A percentile compares a stretch with the other conserved stretches of the same genome.
These are phyloP conservation scores for Myrmecobius fasciatus DNA, from an alignment of 2,113 vertebrate species.

Conservation along the genomic window DNA sequence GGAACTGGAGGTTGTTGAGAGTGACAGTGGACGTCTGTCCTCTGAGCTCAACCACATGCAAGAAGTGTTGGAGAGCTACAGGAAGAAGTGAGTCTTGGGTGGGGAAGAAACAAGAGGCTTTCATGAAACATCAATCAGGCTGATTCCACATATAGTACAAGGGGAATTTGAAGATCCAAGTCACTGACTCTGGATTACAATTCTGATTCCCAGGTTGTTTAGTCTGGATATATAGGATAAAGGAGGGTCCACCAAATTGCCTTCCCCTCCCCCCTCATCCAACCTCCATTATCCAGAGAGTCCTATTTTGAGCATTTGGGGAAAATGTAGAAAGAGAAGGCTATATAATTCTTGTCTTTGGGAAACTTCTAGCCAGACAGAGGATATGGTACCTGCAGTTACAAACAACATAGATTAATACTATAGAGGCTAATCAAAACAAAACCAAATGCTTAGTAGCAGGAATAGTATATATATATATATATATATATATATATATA, in stretches of 20 bases:
- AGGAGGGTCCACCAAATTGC: not conserved
- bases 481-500: too few species aligned
- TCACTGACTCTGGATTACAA: not conserved
- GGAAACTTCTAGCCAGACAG: not conserved
- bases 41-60: constrained; percentile 92
- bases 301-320: not conserved
- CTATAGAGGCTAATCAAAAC: not conserved
- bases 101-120: not conserved
- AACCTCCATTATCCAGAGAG: not conserved
- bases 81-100: constrained; percentile 87
- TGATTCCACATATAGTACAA: too few species aligned
- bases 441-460: not conserved
- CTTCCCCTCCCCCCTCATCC: not conserved
- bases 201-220: not conserved
- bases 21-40: constrained; percentile 90
- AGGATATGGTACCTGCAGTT: too few species aligned
- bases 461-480: too few species aligned
- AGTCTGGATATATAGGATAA: not conserved
- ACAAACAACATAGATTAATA: not conserved
- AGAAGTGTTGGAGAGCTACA: constrained; percentile 93
- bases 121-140: not conserved
- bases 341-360: not conserved
- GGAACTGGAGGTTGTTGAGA: constrained; percentile 87
- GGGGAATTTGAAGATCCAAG: not conserved
- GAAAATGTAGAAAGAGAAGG: not conserved